phyloP scores from a whole-genome alignment of 2,888 invertebrate species.

The Drosophila macrothrix region DNA sequence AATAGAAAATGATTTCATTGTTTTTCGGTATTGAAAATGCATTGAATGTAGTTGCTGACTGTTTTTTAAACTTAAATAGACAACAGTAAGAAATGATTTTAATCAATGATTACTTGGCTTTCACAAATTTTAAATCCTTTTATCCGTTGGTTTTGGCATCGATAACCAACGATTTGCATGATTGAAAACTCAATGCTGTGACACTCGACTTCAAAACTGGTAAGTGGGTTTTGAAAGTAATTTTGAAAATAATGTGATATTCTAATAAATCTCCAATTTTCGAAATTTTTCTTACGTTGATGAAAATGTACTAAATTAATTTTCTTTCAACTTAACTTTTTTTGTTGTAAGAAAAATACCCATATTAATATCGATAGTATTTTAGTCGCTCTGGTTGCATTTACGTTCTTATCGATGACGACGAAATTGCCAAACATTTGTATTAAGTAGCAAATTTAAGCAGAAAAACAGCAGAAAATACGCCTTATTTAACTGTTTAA shows the following conservation, averaged over 20 bases:
- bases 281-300: background rate
- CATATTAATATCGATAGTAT: constrained; percentile 26
- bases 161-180: background rate
- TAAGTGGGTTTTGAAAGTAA: background rate
- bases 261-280: background rate
- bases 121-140: background rate
- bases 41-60: background rate
- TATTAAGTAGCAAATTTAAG: constrained; percentile 46
- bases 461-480: constrained; percentile 31
- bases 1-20: background rate
- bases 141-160: constrained; percentile 5
- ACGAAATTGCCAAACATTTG: constrained; percentile 48
- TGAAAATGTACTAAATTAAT: background rate
- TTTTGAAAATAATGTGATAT: background rate
- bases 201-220: background rate
- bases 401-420: constrained; percentile 42
- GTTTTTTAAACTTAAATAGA: background rate
- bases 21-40: background rate
- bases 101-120: too few species aligned
- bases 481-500: background rate
- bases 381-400: constrained; percentile 23
- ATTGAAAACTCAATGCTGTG: constrained; percentile 11
- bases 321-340: background rate
- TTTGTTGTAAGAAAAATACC: background rate
- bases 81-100: background rate